Evolutionary conservation across 2,888 invertebrate species (phyloP), one percentile per base, ranked within the genome.

Genomic region (Leptinotarsa juncta): DNA sequence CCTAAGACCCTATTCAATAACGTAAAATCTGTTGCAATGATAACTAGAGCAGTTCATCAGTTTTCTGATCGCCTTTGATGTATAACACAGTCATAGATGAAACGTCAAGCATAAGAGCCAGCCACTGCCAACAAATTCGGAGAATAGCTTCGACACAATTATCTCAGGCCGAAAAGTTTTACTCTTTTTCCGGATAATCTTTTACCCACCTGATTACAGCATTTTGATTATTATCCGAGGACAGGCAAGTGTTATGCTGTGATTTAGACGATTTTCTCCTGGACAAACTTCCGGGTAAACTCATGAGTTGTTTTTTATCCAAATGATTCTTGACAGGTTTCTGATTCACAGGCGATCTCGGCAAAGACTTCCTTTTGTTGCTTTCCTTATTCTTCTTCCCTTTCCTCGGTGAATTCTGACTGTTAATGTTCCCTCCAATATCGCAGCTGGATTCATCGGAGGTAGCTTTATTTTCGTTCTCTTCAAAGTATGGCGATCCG

Each of bases 351-450:
- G 92, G 90, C 77, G 90, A 87, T 84, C 92, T 90, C 0, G 91
- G 90, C 77, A 90, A 87, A 48, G 92, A 91, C 87, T 93, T 93
- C 84, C 93, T 89, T 82, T 92, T 92, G 83, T 91, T 92, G 83
- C 91, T 92, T 76, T 94, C 93, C 74, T 93, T 89, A 72, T 90
- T 88, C 75, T 93, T 90, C 82, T 92, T 90, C 77, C 90, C 89
- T 86, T 92, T 92, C 78, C 91, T 90, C 65, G 92, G 91, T 15
- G 92, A 91, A 20, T 82, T 82, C 79, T 86, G 86, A 65, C 78
- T 82, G 16, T 78, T 71, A 0, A 77, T 62, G 65, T 80, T 78
- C 66, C 79, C 62, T 14, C 76, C 79, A 18, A 81, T 78, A 70
- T 84, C 88, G 72, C 87, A 88, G 80, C 89, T 89, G 3, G 89